These are phyloP conservation scores for Acronicta psi DNA, from an alignment of 2,888 invertebrate genomes.

Conservation along the genomic window DNA sequence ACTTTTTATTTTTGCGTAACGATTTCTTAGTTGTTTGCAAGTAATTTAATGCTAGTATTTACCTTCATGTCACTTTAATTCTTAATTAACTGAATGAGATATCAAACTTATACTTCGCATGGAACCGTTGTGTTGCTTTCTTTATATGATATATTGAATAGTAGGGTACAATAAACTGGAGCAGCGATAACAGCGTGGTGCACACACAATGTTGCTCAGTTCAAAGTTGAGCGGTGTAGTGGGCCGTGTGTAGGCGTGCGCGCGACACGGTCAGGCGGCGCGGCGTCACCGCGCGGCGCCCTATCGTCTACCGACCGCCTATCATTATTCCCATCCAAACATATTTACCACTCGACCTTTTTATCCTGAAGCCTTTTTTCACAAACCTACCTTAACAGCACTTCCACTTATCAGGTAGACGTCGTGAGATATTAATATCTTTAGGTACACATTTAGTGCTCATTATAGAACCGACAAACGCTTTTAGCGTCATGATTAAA, in stretches of 20 bases:
- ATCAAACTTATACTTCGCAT: constrained; percentile 10
- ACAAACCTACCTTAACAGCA: constrained; percentile 39
- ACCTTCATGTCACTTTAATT: constrained; percentile 14
- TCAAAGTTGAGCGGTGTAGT: constrained; percentile 46
- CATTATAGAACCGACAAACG: constrained; percentile 28
- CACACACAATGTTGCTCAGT: constrained; percentile 20
- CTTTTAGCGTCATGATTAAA: constrained; percentile 33
- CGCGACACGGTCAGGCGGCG: constrained; percentile 74
- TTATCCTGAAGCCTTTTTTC: constrained; percentile 56
- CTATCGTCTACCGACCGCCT: constrained; percentile 83
- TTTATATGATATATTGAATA: constrained; percentile 26
- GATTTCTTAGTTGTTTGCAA: constrained; percentile 26
- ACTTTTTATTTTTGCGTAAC: constrained; percentile 39
- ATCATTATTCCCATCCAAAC: constrained; percentile 78
- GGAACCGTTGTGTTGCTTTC: constrained; percentile 24
- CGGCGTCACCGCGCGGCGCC: constrained; percentile 83
- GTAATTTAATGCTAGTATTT: constrained; percentile 25
- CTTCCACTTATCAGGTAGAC: constrained; percentile 49
- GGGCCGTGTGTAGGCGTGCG: constrained; percentile 50
- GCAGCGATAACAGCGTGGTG: constrained; percentile 26
- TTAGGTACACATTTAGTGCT: constrained; percentile 39
- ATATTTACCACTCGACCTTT: constrained; percentile 58
- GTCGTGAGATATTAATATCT: constrained; percentile 41
- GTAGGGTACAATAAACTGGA: constrained; percentile 20
- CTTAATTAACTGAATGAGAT: constrained; percentile 27